Percentiles rank a stretch among this genome's conserved stretches.
Conservation (phyloP, 1,140 invertebrate genomes). For the Drosophila pachea region DNA sequence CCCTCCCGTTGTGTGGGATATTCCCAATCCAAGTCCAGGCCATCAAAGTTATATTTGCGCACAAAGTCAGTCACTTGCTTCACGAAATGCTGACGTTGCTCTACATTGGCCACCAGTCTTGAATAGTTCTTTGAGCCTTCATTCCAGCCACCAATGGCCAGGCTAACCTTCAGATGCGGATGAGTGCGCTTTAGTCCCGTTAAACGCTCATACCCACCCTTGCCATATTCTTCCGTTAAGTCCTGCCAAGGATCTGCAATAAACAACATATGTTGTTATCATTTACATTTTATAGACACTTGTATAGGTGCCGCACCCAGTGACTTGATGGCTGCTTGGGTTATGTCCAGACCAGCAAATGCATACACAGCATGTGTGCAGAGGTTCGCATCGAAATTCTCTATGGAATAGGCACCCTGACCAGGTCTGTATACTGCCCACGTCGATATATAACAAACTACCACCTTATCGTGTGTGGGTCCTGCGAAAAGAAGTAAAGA, state of each 20-base stretch:
- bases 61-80: constrained; percentile 73
- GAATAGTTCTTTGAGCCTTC: constrained; percentile 91
- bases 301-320: constrained; percentile 79
- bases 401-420: constrained; percentile 83
- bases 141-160: constrained; percentile 94
- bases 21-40: constrained; percentile 89
- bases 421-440: constrained; percentile 87
- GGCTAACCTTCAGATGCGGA: constrained; percentile 85
- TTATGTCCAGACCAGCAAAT: constrained; percentile 88
- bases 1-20: constrained; percentile 89
- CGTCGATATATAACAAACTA: constrained; percentile 89
- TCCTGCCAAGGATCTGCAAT: constrained; percentile 86
- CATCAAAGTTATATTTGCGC: constrained; percentile 85
- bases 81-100: constrained; percentile 82
- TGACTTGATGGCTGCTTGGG: constrained; percentile 83
- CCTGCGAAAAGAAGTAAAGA: constrained; percentile 60
- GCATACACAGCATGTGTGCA: constrained; percentile 94
- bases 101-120: constrained; percentile 82
- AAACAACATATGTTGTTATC: constrained; percentile 9
- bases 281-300: constrained; percentile 31
- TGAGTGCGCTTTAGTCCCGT: constrained; percentile 84
- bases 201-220: constrained; percentile 85
- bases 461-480: constrained; percentile 82
- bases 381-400: constrained; percentile 86
- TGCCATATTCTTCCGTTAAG: constrained; percentile 86